Evolutionary conservation across 2,113 vertebrate genomes (phyloP).

Genomic region (Paracanthobrama guichenoti): DNA sequence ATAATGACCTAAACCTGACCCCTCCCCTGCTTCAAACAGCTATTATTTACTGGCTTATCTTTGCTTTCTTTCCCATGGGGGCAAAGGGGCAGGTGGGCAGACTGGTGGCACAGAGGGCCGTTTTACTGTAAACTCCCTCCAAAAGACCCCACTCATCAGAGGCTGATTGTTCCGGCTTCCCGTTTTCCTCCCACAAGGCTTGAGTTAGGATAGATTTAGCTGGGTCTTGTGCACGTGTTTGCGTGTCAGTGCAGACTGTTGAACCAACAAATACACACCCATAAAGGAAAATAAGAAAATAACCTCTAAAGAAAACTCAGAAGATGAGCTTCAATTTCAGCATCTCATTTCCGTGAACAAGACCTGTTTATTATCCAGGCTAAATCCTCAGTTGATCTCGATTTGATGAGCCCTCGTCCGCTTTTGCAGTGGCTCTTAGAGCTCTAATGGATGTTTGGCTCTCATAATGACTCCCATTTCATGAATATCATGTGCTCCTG

Average conservation of each 20-base stretch:
- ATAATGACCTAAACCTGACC: constrained; percentile 42
- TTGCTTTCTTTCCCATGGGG: constrained; percentile 41
- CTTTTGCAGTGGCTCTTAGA: background rate
- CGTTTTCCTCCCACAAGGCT: constrained; percentile 15
- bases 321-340: constrained; percentile 34
- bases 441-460: constrained; percentile 34
- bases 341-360: constrained; percentile 17
- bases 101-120: constrained; percentile 40
- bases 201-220: background rate
- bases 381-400: constrained; percentile 35
- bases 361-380: constrained; percentile 23
- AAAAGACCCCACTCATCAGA: constrained; percentile 9
- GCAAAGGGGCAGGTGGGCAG: constrained; percentile 34
- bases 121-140: constrained; percentile 44
- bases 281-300: constrained; percentile 1
- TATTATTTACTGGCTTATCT: constrained; percentile 56
- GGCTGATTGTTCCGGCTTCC: constrained; percentile 20
- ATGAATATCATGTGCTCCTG: constrained; percentile 27
- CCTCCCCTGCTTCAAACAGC: constrained; percentile 50
- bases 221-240: background rate
- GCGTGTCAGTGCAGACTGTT: background rate
- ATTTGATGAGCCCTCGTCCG: constrained; percentile 3
- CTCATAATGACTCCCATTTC: constrained; percentile 38
- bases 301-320: constrained; percentile 13
- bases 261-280: constrained; percentile 27